These are phyloP conservation scores for Acleris literana DNA, from an alignment of 2,888 invertebrate species.

Conservation along the genomic window DNA sequence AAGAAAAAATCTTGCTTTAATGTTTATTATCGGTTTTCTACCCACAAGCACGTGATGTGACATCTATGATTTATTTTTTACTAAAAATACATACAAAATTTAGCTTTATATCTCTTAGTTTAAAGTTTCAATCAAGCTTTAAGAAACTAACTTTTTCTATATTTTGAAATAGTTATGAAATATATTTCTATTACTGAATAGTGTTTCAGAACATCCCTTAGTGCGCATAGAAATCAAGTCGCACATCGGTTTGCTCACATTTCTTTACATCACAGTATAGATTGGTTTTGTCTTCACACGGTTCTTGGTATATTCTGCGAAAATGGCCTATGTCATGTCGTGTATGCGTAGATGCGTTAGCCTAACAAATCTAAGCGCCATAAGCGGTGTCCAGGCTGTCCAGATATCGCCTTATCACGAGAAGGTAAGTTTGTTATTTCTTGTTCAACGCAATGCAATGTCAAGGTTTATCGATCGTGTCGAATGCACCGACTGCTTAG, in stretches of 20 bases:
- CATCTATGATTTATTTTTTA: too few relatives aligned
- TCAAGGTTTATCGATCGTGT: conserved; percentile 63
- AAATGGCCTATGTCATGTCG: conserved; percentile 66
- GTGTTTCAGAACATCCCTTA: conserved; percentile 19
- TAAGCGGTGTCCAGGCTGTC: conserved; percentile 61
- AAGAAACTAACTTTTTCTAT: too few relatives aligned
- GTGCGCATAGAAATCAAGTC: conserved; percentile 2
- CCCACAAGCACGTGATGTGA: too few relatives aligned
- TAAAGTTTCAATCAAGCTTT: too few relatives aligned
- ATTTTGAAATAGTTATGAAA: not conserved
- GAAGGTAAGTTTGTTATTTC: conserved; percentile 84
- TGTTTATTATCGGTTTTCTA: too few relatives aligned
- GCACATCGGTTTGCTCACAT: too few relatives aligned
- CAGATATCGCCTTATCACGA: conserved; percentile 88
- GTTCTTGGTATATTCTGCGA: conserved; percentile 8
- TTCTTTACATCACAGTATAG: too few relatives aligned
- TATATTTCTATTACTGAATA: not conserved
- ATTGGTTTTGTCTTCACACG: not conserved
- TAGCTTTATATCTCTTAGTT: too few relatives aligned
- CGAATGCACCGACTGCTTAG: conserved; percentile 41
- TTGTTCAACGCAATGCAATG: conserved; percentile 48
- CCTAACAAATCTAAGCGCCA: conserved; percentile 60
- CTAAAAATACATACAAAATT: too few relatives aligned
- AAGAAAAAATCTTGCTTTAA: too few relatives aligned
- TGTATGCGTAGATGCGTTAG: conserved; percentile 70